Conservation (phyloP, 53 echinoderm and acorn worm species). For the Echinarachnius parma region DNA sequence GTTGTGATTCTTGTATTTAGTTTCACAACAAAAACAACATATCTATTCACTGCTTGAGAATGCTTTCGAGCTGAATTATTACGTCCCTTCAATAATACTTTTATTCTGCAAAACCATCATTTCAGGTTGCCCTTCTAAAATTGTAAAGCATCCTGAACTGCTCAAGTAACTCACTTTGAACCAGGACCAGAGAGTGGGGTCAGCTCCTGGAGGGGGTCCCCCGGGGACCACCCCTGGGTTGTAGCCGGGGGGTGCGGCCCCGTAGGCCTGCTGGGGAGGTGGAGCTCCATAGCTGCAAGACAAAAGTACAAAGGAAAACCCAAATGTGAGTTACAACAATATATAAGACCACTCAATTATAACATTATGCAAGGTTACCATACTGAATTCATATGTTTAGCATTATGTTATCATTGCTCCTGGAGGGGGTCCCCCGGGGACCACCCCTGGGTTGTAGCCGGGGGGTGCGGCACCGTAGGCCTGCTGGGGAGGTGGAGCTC, state of each 20-base stretch:
- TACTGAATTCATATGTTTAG: too few species aligned
- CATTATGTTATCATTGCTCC: too few species aligned
- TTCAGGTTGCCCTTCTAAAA: not conserved
- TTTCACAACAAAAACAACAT: too few species aligned
- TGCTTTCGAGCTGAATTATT: too few species aligned
- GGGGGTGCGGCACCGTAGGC: conserved; percentile 33
- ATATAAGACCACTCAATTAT: too few species aligned
- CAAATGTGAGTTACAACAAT: too few species aligned
- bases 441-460: conserved; percentile 39
- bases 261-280: conserved; percentile 44
- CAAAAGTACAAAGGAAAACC: too few species aligned
- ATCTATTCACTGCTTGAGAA: too few species aligned
- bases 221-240: conserved; percentile 23
- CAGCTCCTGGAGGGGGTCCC: conserved; percentile 70
- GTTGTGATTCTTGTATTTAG: too few species aligned
- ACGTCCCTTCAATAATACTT: too few species aligned
- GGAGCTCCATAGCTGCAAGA: conserved; percentile 51
- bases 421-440: conserved; percentile 52
- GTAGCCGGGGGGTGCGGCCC: conserved; percentile 45
- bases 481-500: conserved; percentile 14
- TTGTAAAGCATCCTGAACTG: too few species aligned
- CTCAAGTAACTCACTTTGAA: conserved; percentile 64
- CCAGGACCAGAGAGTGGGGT: conserved; percentile 84
- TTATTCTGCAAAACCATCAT: not conserved
- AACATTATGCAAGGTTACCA: too few species aligned